Evolutionary conservation across 2,888 invertebrate genomes (phyloP).

Genomic region (Microctonus aethiopoides): DNA sequence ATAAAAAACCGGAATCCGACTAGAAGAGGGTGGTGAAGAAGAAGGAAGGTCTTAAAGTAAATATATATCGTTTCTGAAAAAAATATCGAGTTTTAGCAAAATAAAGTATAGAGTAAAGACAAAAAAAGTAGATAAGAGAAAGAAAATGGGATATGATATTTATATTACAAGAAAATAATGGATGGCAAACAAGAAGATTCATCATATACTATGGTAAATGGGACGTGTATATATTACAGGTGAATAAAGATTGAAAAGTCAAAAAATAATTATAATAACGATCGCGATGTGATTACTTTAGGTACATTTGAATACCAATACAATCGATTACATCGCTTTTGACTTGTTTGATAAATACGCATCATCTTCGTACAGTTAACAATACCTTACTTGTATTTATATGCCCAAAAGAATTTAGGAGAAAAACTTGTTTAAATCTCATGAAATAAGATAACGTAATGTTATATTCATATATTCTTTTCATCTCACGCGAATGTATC

Average conservation of each 20-base stretch:
- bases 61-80: neutral
- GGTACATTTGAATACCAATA: slow-evolving; percentile 67
- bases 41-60: neutral
- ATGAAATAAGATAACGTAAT: slow-evolving; percentile 21
- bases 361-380: neutral
- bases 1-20: slow-evolving; percentile 5
- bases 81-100: slow-evolving; percentile 14
- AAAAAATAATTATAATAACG: neutral
- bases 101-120: slow-evolving; percentile 1
- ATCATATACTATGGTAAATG: slow-evolving; percentile 32
- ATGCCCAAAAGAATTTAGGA: slow-evolving; percentile 13
- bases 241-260: neutral
- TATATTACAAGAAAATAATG: slow-evolving; percentile 15
- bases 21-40: too few relatives aligned
- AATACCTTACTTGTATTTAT: slow-evolving; percentile 12
- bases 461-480: slow-evolving; percentile 3
- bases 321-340: slow-evolving; percentile 41
- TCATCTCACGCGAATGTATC: slow-evolving; percentile 9
- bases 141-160: slow-evolving; percentile 15
- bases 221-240: slow-evolving; percentile 19
- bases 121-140: slow-evolving; percentile 3
- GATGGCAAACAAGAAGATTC: slow-evolving; percentile 29
- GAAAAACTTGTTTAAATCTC: slow-evolving; percentile 13
- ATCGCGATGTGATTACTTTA: slow-evolving; percentile 42
- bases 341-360: slow-evolving; percentile 33